Conservation (phyloP, 1,140 invertebrate species). For the Pseudomyrmex concolor region DNA sequence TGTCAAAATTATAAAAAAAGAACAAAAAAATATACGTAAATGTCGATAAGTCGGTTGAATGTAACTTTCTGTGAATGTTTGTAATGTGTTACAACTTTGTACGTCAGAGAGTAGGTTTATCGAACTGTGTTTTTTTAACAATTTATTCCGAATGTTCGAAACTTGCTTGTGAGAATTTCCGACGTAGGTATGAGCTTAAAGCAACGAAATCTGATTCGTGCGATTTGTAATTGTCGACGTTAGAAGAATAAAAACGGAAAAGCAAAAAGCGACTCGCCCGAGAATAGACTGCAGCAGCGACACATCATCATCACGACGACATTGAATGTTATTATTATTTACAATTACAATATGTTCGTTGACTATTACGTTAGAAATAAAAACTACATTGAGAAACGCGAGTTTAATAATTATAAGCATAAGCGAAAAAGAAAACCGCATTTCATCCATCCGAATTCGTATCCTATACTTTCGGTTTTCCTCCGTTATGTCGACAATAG, state of each 20-base stretch:
- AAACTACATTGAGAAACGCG: slow-evolving; percentile 64
- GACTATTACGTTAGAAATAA: slow-evolving; percentile 81
- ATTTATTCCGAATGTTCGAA: background rate
- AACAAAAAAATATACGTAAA: too few relatives aligned
- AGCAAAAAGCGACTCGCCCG: background rate
- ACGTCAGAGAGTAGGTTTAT: background rate
- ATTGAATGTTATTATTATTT: slow-evolving; percentile 78
- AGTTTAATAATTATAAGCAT: background rate
- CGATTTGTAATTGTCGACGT: slow-evolving; percentile 42
- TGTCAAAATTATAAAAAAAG: too few relatives aligned
- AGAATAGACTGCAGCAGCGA: slow-evolving; percentile 11
- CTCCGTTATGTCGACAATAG: too few relatives aligned
- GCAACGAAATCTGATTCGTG: slow-evolving; percentile 29
- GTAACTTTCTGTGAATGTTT: too few relatives aligned
- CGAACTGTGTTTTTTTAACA: background rate
- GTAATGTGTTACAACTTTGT: slow-evolving; percentile 4
- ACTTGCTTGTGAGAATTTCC: slow-evolving; percentile 50
- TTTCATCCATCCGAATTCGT: background rate
- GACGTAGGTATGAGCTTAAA: slow-evolving; percentile 52
- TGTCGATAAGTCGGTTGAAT: too few relatives aligned
- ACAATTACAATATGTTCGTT: slow-evolving; percentile 80
- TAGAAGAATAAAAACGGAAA: slow-evolving; percentile 8
- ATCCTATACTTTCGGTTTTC: background rate
- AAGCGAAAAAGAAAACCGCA: too few relatives aligned
- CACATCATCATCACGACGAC: slow-evolving; percentile 39